A percentile compares a stretch with the other conserved stretches of the same genome.
phyloP scores from a whole-genome alignment of 2,888 invertebrate species.

The Lithosia quadra region DNA sequence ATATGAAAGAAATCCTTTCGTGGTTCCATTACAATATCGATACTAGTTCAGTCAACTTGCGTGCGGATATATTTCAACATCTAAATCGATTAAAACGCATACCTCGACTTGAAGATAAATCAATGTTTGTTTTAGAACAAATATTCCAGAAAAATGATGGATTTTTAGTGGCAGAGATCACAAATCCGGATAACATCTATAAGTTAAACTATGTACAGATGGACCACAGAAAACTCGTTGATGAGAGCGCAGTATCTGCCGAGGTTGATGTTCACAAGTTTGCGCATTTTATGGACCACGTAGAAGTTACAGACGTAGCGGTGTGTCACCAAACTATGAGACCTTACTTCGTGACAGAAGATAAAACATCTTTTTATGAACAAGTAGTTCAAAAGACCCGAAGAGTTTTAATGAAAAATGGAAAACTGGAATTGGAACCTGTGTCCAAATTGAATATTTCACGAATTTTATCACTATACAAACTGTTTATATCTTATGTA shows the following conservation, averaged over 20 bases:
- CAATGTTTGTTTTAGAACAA: conserved; percentile 2
- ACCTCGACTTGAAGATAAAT: conserved; percentile 3
- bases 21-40: conserved; percentile 14
- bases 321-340: conserved; percentile 15
- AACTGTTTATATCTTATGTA: conserved; percentile 11
- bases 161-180: conserved; percentile 10
- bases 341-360: conserved; percentile 14
- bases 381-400: not conserved
- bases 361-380: conserved; percentile 17
- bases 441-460: conserved; percentile 1
- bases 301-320: conserved; percentile 7
- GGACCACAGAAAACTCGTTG: conserved; percentile 13
- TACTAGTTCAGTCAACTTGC: not conserved
- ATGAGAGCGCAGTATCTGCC: conserved; percentile 7
- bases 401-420: conserved; percentile 4
- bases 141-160: conserved; percentile 12
- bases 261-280: conserved; percentile 15
- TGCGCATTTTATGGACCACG: conserved; percentile 12
- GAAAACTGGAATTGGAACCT: conserved; percentile 2
- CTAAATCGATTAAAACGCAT: conserved; percentile 13
- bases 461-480: conserved; percentile 12
- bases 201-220: conserved; percentile 16
- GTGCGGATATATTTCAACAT: conserved; percentile 14
- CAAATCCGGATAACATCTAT: conserved; percentile 13
- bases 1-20: conserved; percentile 17